A percentile compares a stretch with the other conserved stretches of the same genome.
Conservation (phyloP, 2,888 invertebrate species). For the Brenthis daphne region DNA sequence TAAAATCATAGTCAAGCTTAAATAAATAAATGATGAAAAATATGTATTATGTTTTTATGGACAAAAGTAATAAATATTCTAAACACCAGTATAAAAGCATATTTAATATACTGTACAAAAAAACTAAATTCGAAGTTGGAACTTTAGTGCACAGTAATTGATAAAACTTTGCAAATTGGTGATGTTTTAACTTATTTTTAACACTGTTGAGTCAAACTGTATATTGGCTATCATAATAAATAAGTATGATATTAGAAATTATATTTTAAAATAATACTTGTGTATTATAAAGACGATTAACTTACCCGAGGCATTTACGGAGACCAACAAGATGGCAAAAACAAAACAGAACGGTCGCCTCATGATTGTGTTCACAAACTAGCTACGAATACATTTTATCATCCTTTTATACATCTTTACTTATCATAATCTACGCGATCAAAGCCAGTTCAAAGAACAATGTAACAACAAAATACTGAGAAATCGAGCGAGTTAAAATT, state of each 20-base stretch:
- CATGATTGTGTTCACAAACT: constrained; percentile 56
- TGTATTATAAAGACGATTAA: constrained; percentile 5
- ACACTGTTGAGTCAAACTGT: too few species aligned
- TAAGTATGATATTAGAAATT: background rate
- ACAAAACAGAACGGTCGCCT: constrained; percentile 49
- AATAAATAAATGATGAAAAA: too few species aligned
- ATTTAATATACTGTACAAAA: too few species aligned
- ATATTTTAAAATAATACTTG: background rate
- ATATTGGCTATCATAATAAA: too few species aligned
- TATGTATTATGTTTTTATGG: too few species aligned
- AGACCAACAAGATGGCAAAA: constrained; percentile 46
- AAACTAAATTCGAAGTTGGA: too few species aligned
- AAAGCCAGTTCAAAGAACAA: constrained; percentile 57
- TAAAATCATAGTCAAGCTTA: too few species aligned
- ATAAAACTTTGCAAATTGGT: too few species aligned
- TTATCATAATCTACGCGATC: constrained; percentile 56
- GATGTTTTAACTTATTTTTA: too few species aligned
- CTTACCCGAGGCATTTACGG: constrained; percentile 47
- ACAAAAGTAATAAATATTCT: too few species aligned
- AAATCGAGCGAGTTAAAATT: constrained; percentile 46
- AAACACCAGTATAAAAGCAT: too few species aligned
- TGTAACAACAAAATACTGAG: constrained; percentile 49
- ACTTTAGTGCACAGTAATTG: too few species aligned
- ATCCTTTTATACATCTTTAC: constrained; percentile 68
- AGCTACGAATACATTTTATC: constrained; percentile 36